These are phyloP conservation scores for Amblyraja radiata DNA, from an alignment of 2,797 vertebrate genomes.

Conservation along the genomic window DNA sequence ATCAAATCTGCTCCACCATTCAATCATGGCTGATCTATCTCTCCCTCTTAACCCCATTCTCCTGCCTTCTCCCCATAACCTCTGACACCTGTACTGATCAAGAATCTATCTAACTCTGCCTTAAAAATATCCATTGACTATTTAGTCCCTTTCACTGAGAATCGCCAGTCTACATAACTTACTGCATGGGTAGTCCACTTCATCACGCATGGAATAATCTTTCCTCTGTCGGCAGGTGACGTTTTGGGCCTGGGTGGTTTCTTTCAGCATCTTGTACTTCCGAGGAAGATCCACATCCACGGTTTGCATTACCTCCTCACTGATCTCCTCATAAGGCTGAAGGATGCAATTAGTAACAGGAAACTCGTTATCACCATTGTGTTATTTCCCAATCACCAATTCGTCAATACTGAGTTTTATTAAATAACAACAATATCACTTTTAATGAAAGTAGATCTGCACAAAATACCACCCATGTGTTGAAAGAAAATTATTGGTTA, in stretches of 20 bases:
- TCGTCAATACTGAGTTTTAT: not conserved
- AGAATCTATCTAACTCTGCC: no score
- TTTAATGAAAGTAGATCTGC: not conserved
- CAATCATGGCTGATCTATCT: no score
- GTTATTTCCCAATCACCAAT: not conserved
- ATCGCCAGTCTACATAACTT: not conserved
- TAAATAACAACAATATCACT: not conserved
- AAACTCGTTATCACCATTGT: not conserved
- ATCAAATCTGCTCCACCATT: no score
- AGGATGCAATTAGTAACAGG: not conserved
- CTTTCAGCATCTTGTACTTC: not conserved
- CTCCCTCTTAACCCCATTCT: no score
- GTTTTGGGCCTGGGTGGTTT: not conserved
- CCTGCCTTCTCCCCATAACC: no score
- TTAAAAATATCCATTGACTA: no score
- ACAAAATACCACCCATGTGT: not conserved
- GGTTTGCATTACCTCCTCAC: not conserved
- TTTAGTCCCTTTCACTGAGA: no score
- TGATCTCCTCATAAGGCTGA: not conserved
- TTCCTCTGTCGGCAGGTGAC: not conserved
- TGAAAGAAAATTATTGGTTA: not conserved
- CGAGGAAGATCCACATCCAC: not conserved
- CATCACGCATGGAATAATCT: not conserved
- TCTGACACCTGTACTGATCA: no score
- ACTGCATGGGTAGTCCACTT: slow-evolving; percentile 1